Conservation (phyloP, 2,797 vertebrate genomes). For the Lutjanus argentimaculatus region DNA sequence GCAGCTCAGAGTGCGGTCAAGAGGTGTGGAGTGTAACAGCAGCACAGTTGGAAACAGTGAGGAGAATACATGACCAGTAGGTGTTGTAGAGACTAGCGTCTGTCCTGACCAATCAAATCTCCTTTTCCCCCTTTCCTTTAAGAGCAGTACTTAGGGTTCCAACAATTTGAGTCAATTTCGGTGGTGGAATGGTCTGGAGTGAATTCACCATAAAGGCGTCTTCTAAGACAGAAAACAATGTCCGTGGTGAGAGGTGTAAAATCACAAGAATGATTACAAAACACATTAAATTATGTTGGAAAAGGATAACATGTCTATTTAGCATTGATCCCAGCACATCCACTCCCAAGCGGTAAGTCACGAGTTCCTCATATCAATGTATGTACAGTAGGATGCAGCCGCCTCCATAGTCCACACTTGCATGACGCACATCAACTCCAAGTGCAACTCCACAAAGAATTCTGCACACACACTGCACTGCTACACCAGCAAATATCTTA, state of each 20-base stretch:
- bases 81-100: conserved; percentile 17
- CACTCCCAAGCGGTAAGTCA: neutral
- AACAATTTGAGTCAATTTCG: conserved; percentile 19
- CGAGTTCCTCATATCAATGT: neutral
- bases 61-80: conserved; percentile 15
- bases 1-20: conserved; percentile 11
- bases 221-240: neutral
- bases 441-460: neutral
- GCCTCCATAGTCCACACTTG: neutral
- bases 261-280: neutral
- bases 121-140: conserved; percentile 11
- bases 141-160: conserved; percentile 11
- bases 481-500: too few species aligned
- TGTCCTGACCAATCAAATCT: conserved; percentile 42
- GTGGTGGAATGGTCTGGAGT: neutral
- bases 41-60: conserved; percentile 15
- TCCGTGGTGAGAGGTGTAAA: neutral
- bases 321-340: neutral
- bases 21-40: conserved; percentile 17
- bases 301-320: neutral
- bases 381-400: neutral
- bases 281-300: neutral
- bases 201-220: conserved; percentile 4
- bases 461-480: neutral
- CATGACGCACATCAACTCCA: neutral